Evolutionary conservation across 2,113 vertebrate species (phyloP).

Genomic region (Lutjanus erythropterus): DNA sequence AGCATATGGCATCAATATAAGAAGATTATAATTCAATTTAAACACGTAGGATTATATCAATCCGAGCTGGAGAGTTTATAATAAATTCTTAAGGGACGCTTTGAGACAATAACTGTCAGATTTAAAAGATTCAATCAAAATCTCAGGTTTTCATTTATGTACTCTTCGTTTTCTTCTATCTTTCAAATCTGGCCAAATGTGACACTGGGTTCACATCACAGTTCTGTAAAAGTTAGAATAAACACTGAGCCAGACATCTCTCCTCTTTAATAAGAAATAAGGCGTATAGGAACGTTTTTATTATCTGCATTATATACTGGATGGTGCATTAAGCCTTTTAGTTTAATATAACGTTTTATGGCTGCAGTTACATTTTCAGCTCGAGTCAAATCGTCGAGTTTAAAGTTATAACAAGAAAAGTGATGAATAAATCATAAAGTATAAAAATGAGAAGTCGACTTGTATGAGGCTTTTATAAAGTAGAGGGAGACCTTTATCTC

Average conservation of each 20-base stretch:
- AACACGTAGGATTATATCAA: background rate
- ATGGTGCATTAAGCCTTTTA: background rate
- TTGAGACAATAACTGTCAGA: background rate
- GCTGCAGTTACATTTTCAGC: background rate
- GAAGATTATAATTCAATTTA: background rate
- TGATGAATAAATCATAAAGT: background rate
- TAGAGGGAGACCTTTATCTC: background rate
- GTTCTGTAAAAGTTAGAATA: background rate
- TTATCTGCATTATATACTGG: background rate
- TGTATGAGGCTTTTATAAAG: too few species aligned
- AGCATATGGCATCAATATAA: background rate
- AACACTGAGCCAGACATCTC: background rate
- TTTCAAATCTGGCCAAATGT: background rate
- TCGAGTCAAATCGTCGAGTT: background rate
- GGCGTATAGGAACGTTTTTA: background rate
- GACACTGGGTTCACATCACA: background rate
- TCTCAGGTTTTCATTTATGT: too few species aligned
- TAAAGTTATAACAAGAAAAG: background rate
- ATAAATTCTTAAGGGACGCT: background rate
- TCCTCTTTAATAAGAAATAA: conserved; percentile 8
- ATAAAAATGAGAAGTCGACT: background rate
- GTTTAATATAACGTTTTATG: background rate
- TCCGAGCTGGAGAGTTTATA: background rate
- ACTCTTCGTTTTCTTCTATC: too few species aligned
- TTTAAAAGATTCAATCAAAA: background rate